phyloP scores from a whole-genome alignment of 2,888 invertebrate genomes.

The Pseudococcus viburni region DNA sequence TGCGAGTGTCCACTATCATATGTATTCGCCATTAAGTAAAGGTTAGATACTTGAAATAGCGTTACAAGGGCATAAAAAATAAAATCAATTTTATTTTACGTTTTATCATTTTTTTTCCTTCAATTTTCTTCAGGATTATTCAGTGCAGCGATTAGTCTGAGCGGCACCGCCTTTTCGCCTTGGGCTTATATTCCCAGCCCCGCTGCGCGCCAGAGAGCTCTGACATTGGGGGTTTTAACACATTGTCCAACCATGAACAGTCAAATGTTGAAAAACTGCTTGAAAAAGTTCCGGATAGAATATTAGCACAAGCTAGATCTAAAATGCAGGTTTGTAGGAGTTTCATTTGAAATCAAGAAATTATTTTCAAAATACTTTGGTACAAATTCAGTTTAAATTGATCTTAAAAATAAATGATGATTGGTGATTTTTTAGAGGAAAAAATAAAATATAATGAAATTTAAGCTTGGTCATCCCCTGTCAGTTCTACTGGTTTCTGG shows the following conservation, averaged over 20 bases:
- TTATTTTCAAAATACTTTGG: too few relatives aligned
- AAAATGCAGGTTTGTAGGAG: background rate
- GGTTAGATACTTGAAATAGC: conserved; percentile 61
- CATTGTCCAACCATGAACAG: background rate
- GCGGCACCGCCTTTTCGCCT: background rate
- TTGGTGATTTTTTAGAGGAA: too few relatives aligned
- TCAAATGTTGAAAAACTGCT: background rate
- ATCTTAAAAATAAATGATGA: too few relatives aligned
- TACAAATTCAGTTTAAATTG: too few relatives aligned
- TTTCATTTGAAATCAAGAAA: background rate
- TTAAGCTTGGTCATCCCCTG: too few relatives aligned
- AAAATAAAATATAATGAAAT: too few relatives aligned
- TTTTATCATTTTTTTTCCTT: background rate
- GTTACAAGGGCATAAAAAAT: too few relatives aligned
- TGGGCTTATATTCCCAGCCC: background rate
- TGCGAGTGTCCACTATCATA: conserved; percentile 70
- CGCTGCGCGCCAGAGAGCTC: background rate
- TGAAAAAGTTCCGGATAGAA: too few relatives aligned
- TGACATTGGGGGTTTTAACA: background rate
- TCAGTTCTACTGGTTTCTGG: too few relatives aligned
- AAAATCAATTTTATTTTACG: too few relatives aligned
- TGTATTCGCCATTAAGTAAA: conserved; percentile 70
- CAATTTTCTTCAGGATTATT: background rate
- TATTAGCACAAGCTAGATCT: background rate
- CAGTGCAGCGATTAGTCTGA: background rate